Evolutionary conservation across 2,113 vertebrate species (phyloP).

Genomic region (Podiceps cristatus): DNA sequence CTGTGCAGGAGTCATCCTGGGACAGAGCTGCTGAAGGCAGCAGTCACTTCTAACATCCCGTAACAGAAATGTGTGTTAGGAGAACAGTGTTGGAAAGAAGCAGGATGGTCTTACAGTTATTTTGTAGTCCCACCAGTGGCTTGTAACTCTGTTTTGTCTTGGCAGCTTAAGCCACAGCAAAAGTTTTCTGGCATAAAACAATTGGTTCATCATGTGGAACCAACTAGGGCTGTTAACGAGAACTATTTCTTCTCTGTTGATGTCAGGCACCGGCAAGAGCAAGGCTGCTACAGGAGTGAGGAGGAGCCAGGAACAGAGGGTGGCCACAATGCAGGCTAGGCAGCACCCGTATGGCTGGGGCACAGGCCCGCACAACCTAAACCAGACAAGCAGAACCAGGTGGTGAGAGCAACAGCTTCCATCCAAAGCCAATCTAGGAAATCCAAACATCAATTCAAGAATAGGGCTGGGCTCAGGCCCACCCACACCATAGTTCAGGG

Average conservation of each 20-base stretch:
- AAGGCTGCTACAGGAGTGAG: not conserved
- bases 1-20: not conserved
- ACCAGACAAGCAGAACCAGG: not conserved
- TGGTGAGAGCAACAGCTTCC: not conserved
- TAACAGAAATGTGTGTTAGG: not conserved
- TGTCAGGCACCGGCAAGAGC: not conserved
- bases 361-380: not conserved
- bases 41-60: not conserved
- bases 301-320: not conserved
- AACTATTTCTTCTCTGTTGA: not conserved
- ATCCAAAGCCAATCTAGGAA: not conserved
- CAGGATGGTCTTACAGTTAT: not conserved
- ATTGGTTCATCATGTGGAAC: not conserved
- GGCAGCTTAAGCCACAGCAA: not conserved
- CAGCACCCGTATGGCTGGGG: not conserved
- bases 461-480: not conserved
- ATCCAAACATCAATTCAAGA: not conserved
- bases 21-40: not conserved
- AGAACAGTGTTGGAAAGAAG: not conserved
- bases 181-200: not conserved
- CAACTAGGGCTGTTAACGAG: not conserved
- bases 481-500: not conserved
- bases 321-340: not conserved
- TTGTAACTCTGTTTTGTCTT: not conserved
- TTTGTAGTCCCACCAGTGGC: not conserved